These are phyloP conservation scores for Cynopterus brachyotis DNA, from an alignment of 2,113 vertebrate genomes.

Conservation along the genomic window DNA sequence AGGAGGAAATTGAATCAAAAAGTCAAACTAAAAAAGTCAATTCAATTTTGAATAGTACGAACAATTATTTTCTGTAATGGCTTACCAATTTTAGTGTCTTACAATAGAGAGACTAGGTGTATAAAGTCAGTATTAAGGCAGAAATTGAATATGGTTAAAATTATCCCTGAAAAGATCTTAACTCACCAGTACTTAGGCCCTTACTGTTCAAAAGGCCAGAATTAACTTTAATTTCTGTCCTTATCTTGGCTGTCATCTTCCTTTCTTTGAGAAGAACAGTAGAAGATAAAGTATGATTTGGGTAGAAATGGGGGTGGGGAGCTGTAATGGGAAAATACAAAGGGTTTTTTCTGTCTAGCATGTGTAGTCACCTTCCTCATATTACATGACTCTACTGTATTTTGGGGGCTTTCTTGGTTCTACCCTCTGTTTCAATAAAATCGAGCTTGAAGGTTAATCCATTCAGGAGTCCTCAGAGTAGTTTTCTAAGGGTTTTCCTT, in stretches of 20 bases:
- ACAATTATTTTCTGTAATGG: background rate
- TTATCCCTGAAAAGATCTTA: background rate
- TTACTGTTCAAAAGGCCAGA: conserved; percentile 29
- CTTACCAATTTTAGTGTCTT: background rate
- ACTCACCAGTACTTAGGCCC: background rate
- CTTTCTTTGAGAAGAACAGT: background rate
- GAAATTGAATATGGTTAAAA: background rate
- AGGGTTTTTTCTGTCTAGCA: background rate
- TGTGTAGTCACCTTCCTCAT: background rate
- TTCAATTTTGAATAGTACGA: conserved; percentile 20
- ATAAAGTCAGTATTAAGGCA: background rate
- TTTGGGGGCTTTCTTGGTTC: background rate
- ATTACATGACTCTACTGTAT: background rate
- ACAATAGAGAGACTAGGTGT: background rate
- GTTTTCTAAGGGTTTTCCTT: background rate
- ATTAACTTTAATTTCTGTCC: conserved; percentile 26
- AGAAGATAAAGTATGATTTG: conserved; percentile 24
- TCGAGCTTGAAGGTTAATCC: background rate
- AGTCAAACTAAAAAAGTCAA: background rate
- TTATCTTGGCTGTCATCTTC: background rate
- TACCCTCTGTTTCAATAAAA: background rate
- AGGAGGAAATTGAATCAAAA: conserved; percentile 39
- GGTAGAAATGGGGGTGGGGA: background rate
- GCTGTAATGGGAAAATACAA: background rate
- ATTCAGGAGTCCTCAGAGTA: conserved; percentile 18